Percentiles rank a stretch among this genome's conserved stretches.
These are phyloP conservation scores for Scaptodrosophila latifasciaeformis DNA, from an alignment of 2,888 invertebrate species.

Conservation along the genomic window DNA sequence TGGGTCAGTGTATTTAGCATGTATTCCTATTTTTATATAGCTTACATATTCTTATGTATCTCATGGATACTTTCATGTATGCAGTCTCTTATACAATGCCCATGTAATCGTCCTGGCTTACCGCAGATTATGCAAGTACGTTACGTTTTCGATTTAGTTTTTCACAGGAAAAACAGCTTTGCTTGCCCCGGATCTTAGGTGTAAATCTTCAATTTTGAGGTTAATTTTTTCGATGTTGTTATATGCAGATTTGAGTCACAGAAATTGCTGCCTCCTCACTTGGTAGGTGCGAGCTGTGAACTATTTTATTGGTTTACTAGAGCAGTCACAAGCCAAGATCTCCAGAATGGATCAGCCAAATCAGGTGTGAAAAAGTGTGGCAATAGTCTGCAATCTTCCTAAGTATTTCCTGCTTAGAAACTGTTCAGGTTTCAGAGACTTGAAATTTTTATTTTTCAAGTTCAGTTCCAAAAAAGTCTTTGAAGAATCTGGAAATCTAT, in stretches of 20 bases:
- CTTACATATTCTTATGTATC: constrained; percentile 23
- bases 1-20: no score
- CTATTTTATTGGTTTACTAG: constrained; percentile 66
- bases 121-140: constrained; percentile 71
- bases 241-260: no score
- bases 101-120: constrained; percentile 68
- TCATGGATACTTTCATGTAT: constrained; percentile 30
- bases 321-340: constrained; percentile 30
- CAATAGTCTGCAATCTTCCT: no score
- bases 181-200: constrained; percentile 34
- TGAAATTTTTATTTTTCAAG: no score
- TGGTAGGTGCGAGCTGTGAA: constrained; percentile 47
- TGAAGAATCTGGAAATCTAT: no score
- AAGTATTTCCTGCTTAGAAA: no score
- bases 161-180: constrained; percentile 33
- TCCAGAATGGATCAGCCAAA: neutral
- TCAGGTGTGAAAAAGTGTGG: constrained; percentile 4
- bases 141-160: constrained; percentile 38
- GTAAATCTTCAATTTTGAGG: constrained; percentile 66
- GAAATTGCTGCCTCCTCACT: neutral
- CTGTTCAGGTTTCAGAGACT: no score
- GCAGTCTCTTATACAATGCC: constrained; percentile 40
- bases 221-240: constrained; percentile 61
- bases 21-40: no score
- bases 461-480: no score